Evolutionary conservation across 2,113 vertebrate genomes (phyloP).

Genomic region (Hyperopisus bebe): DNA sequence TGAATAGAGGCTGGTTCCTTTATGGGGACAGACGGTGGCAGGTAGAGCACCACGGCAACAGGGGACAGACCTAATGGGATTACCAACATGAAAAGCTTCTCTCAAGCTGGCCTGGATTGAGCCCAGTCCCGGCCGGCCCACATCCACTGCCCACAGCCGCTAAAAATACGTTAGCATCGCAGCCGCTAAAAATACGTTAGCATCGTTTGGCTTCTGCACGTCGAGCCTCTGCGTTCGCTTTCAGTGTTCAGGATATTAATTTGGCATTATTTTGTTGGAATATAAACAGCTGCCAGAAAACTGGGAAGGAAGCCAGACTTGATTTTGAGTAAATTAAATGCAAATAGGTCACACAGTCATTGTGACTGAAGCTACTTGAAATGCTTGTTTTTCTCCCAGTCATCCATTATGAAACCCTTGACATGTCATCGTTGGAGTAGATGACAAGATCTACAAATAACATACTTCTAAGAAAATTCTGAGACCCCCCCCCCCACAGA

Average conservation of each 20-base stretch:
- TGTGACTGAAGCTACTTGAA: constrained; percentile 10
- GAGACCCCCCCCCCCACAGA: background rate
- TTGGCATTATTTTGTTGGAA: constrained; percentile 3
- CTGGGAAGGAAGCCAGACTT: constrained; percentile 19
- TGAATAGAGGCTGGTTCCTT: constrained; percentile 44
- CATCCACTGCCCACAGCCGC: constrained; percentile 11
- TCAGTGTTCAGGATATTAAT: background rate
- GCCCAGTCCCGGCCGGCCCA: constrained; percentile 31
- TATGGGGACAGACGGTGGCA: constrained; percentile 20
- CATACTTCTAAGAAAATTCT: background rate
- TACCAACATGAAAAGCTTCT: constrained; percentile 60
- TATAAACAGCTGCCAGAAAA: constrained; percentile 16
- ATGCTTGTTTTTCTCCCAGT: background rate
- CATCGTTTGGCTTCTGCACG: background rate
- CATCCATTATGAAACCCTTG: background rate
- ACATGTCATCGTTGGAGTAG: background rate
- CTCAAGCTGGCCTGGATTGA: constrained; percentile 50
- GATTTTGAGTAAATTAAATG: constrained; percentile 25
- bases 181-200: constrained; percentile 20
- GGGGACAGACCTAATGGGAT: constrained; percentile 66
- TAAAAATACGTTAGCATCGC: constrained; percentile 22
- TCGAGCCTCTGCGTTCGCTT: background rate
- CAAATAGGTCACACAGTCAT: constrained; percentile 20
- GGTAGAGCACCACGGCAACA: constrained; percentile 27
- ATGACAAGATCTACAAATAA: background rate